Base-by-base conservation (phyloP, 2,113 vertebrate genomes). In the Atlantisia rogersi region DNA sequence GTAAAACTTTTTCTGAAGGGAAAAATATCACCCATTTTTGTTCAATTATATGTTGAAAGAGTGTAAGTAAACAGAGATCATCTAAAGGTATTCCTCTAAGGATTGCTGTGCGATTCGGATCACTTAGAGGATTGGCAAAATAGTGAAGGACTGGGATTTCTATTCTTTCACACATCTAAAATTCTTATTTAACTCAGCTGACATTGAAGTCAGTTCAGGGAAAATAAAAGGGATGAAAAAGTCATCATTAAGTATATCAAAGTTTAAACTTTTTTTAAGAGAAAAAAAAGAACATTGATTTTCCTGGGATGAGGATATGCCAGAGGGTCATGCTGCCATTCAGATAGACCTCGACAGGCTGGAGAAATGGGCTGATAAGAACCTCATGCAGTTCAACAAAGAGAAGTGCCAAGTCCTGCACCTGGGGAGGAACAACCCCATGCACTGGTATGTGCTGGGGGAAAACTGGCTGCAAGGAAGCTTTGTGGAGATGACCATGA, bases 81-180 rank as follows among this genome's bases (percentile, higher is more conserved):
- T 97, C 63, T 90, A 74, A 92, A 95, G 26, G 53, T 94, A 50
- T 90, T 95, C 82, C 88, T 75, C 81, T 80, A 91, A 91, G 35
- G 82, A 85, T 69, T 67, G 50, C 76, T 78, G 50, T 55, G 55
- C 48, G 91, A 87, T 6, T 79, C 53, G 26, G 32, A 93, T 86
- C 79, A 52, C 50, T 81, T 56, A 76, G 77, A 92, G 37, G 37
- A 77, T 2, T 58, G 79, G 85, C 76, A 90, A 77, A 94, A 71
- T 11, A 85, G 62, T 48, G 88, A 90, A 77, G 67, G 35, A 55
- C 37, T 50, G 35, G 50, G 77, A 65, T 75, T 95, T 86, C 65
- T 91, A 53, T 81, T 91, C 65, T 91, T 92, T 88, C 2, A 6
- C 70, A 91, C 62, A 82, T 76, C 74, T 92, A 59, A 82, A 94